Percentiles rank a stretch among this genome's conserved stretches.
phyloP scores from a whole-genome alignment of 2,113 vertebrate genomes.

The Axis porcinus region DNA sequence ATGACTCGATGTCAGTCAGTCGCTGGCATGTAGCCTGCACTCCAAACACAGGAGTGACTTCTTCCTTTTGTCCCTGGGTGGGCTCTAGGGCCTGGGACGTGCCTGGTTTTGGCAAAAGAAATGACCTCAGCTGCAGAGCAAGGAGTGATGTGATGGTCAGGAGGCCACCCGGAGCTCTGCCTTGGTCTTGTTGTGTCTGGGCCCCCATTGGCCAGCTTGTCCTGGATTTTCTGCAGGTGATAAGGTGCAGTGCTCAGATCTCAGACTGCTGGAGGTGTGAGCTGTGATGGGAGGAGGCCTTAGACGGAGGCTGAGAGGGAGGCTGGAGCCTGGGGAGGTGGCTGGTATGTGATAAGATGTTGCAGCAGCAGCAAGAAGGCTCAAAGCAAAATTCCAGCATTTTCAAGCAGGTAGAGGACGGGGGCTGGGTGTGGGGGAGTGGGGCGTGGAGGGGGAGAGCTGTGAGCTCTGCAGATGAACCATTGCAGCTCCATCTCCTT shows the following conservation, averaged over 20 bases:
- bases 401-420: slow-evolving; percentile 62
- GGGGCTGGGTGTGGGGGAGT: not conserved
- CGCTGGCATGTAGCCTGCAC: not conserved
- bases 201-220: not conserved
- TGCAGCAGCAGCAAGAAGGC: not conserved
- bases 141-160: not conserved
- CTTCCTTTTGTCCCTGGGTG: not conserved
- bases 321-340: not conserved
- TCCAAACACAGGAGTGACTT: not conserved
- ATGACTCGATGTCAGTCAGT: rapidly evolving
- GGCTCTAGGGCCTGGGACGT: not conserved
- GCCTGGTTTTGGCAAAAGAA: not conserved
- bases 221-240: not conserved
- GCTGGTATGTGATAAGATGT: not conserved
- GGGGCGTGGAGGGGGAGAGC: not conserved
- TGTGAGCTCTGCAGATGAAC: slow-evolving; percentile 22
- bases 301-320: not conserved
- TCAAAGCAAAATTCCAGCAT: not conserved
- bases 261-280: not conserved
- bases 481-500: slow-evolving; percentile 43
- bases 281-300: not conserved
- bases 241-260: not conserved
- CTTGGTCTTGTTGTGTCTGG: rapidly evolving
- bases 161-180: not conserved
- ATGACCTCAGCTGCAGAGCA: not conserved